Base-by-base conservation (phyloP, 2,797 vertebrate species). In the Apogon talboti region DNA sequence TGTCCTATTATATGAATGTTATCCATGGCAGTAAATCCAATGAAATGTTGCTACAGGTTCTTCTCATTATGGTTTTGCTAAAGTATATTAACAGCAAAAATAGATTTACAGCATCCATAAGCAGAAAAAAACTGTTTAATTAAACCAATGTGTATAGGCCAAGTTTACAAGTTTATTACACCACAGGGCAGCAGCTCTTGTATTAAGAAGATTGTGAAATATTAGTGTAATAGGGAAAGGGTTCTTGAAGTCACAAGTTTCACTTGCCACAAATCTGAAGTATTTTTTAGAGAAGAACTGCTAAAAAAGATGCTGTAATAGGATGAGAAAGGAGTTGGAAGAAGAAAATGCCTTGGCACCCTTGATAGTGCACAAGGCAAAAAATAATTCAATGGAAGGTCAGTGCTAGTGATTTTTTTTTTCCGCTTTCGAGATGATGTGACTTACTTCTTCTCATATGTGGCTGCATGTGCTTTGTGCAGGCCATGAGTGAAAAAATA, bases 1-100 rank as follows among this genome's bases (percentile, higher is more conserved):
- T 60, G 63, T 69, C 38, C 2, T 76, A 40, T 78, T 75, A 83
- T 83, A 61, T 66, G 83, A 71, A 80, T 75, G 79, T 81, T 76
- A 75, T 66, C 74, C 49, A 64, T 43, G 76, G 62, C 72, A 51
- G 50, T 53, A 71, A 52, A 61, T 79, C 49, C n/a, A n/a, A n/a
- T n/a, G n/a, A n/a, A n/a, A n/a, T n/a, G n/a, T n/a, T n/a, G n/a
- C n/a, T n/a, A n/a, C n/a, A n/a, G n/a, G n/a, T n/a, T n/a, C n/a
- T n/a, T n/a, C n/a, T n/a, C n/a, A n/a, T n/a, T n/a, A n/a, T n/a
- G n/a, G n/a, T n/a, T n/a, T n/a, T n/a, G n/a, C n/a, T n/a, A n/a
- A n/a, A n/a, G n/a, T n/a, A n/a, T n/a, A n/a, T n/a, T n/a, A n/a
- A n/a, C n/a, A n/a, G n/a, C n/a, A n/a, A n/a, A n/a, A n/a, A n/a